phyloP scores from a whole-genome alignment of 2,888 invertebrate genomes.

The Lasioglossum lativentre region DNA sequence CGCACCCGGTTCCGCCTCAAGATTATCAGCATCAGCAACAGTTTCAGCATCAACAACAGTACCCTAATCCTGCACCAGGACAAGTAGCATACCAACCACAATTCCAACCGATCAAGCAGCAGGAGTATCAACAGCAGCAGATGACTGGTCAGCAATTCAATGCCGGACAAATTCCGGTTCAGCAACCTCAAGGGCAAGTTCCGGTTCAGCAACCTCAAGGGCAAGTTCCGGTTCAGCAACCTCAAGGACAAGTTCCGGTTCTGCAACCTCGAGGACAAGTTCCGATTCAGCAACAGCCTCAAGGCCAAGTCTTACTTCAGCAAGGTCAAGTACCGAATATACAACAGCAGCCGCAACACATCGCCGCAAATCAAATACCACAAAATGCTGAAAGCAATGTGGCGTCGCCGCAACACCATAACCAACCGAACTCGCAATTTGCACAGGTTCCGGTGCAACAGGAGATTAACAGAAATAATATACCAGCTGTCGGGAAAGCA shows the following conservation, averaged over 20 bases:
- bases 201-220: slow-evolving; percentile 45
- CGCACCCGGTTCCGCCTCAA: slow-evolving; percentile 51
- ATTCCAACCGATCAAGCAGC: slow-evolving; percentile 68
- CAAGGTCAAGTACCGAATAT: slow-evolving; percentile 9
- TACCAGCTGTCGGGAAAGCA: slow-evolving; percentile 49
- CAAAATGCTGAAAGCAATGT: slow-evolving; percentile 60
- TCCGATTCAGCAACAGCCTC: slow-evolving; percentile 45
- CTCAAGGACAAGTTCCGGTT: slow-evolving; percentile 5
- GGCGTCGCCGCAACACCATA: slow-evolving; percentile 50
- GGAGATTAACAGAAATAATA: slow-evolving; percentile 43
- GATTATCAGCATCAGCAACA: slow-evolving; percentile 65
- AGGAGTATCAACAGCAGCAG: slow-evolving; percentile 66
- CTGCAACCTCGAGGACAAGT: slow-evolving; percentile 21
- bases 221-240: slow-evolving; percentile 45
- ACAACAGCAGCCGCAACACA: background rate
- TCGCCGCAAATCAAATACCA: slow-evolving; percentile 52
- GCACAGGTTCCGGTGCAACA: slow-evolving; percentile 45
- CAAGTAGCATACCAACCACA: slow-evolving; percentile 64
- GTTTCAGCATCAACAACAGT: slow-evolving; percentile 65
- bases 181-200: slow-evolving; percentile 40
- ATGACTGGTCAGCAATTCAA: slow-evolving; percentile 64
- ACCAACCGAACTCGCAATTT: slow-evolving; percentile 55
- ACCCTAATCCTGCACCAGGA: slow-evolving; percentile 56
- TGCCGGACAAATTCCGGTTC: slow-evolving; percentile 51
- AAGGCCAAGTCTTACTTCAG: slow-evolving; percentile 47